Conservation (phyloP, 2,797 vertebrate species). For the Galago senegalensis region DNA sequence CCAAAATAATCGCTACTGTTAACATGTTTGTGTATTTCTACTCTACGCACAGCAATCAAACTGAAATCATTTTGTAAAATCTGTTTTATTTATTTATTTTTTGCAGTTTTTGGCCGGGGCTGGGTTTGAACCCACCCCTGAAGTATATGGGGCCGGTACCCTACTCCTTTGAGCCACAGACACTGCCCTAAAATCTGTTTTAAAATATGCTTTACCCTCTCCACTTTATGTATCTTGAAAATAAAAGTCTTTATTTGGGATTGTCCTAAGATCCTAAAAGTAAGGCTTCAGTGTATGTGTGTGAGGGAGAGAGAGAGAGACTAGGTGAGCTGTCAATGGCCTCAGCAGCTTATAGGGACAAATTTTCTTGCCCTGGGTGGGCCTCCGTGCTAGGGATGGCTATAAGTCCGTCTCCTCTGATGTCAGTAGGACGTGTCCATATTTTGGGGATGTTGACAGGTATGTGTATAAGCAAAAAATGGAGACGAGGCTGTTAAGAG, state of each 20-base stretch:
- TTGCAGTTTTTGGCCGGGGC: too few species aligned
- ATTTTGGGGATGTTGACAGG: neutral
- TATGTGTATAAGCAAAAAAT: neutral
- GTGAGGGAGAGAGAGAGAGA: too few species aligned
- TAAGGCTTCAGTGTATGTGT: neutral
- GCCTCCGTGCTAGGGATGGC: too few species aligned
- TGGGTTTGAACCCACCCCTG: too few species aligned
- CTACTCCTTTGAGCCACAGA: too few species aligned
- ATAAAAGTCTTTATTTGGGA: neutral
- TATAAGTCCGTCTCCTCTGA: neutral
- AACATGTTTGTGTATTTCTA: neutral
- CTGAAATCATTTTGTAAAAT: constrained; percentile 18
- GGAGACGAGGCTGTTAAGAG: constrained; percentile 53
- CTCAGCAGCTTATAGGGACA: neutral
- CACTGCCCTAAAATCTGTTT: neutral
- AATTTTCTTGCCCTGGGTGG: neutral
- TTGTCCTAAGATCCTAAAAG: constrained; percentile 34
- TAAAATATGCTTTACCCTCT: neutral
- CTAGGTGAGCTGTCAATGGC: too few species aligned
- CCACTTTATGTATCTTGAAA: neutral
- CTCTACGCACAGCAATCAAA: neutral
- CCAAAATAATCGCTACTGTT: neutral
- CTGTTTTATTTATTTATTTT: too few species aligned
- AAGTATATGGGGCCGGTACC: too few species aligned
- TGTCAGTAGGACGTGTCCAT: too few species aligned